Percentiles rank a stretch among this genome's conserved stretches.
Evolutionary conservation across 2,113 vertebrate species (phyloP).

Genomic region (Rhea americana): DNA sequence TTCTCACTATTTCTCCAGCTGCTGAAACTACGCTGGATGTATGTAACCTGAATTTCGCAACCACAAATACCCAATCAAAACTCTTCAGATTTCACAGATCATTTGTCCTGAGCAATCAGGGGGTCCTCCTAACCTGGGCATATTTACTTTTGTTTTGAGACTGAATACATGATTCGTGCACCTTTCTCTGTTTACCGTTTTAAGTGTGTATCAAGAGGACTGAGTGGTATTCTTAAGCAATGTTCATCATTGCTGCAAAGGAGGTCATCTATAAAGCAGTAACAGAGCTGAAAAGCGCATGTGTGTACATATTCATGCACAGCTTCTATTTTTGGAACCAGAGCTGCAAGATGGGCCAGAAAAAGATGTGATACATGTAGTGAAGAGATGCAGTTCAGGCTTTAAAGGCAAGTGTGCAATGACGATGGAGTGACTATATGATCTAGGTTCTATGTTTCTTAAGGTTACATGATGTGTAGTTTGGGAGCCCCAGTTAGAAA

Average conservation of each 20-base stretch:
- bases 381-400: not conserved
- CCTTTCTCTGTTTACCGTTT: not conserved
- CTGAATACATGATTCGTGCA: fast-evolving
- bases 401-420: not conserved
- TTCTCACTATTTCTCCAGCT: not conserved
- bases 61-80: not conserved
- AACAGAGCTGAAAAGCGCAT: not conserved
- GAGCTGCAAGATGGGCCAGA: slow-evolving; percentile 9
- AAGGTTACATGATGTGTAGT: not conserved
- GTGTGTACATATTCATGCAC: not conserved
- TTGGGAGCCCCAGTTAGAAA: not conserved
- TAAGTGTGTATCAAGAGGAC: not conserved
- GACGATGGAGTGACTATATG: not conserved
- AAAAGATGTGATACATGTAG: not conserved
- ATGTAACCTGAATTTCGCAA: not conserved
- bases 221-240: not conserved
- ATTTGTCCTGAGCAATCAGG: not conserved
- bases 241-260: slow-evolving; percentile 6
- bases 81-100: not conserved
- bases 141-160: not conserved
- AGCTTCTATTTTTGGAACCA: slow-evolving; percentile 25
- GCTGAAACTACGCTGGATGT: not conserved
- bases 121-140: not conserved
- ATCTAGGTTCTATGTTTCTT: not conserved
- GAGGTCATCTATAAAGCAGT: not conserved